Base-by-base conservation (phyloP, 1,140 invertebrate genomes). In the Lepidurus couesii region DNA sequence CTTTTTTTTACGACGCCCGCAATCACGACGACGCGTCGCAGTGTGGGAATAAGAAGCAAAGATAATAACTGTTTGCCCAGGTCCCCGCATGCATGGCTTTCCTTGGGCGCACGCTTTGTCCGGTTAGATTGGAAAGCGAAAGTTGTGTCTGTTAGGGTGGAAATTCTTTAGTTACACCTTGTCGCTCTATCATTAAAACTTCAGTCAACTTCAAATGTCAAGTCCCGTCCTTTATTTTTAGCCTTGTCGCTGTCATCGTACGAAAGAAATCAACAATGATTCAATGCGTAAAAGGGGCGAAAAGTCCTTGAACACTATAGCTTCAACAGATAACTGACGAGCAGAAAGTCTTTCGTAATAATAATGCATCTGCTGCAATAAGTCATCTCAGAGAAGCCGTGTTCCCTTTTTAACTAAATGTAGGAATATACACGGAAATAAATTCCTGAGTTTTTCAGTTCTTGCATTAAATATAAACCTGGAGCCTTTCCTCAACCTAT, bases 11-110 rank as follows among this genome's bases (percentile, higher is more conserved):
- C 53, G 53, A 65, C 53, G 53, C 21, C 53, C 21, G 9, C 53
- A 65, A 65, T 65, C 53, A 65, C 53, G 53, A 21, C 53, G 53
- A 65, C 53, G 53, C 53, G 16, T 65, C 53, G n/a, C 53, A 65
- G 16, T 13, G 53, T 65, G 53, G 21, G 53, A 65, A 65, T 65
- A n/a, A 7, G 53, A 65, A 65, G 53, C 53, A 7, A 16, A 65
- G 53, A 65, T 65, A 65, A 65, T 65, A 9, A 65, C 53, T 65
- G 16, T 1, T 65, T 65, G 13, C 21, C 6, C 16, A 65, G 47
- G 53, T 65, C 53, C 53, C 21, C 53, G 21, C 53, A 65, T 21
- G 53, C 53, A 21, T 16, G 53, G 53, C 21, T 21, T 65, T 21
- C 5, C 21, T 65, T 65, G 53, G 53, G 13, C 53, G 8, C 53